phyloP scores from a whole-genome alignment of 2,797 vertebrate genomes.

The Australoheros facetus region DNA sequence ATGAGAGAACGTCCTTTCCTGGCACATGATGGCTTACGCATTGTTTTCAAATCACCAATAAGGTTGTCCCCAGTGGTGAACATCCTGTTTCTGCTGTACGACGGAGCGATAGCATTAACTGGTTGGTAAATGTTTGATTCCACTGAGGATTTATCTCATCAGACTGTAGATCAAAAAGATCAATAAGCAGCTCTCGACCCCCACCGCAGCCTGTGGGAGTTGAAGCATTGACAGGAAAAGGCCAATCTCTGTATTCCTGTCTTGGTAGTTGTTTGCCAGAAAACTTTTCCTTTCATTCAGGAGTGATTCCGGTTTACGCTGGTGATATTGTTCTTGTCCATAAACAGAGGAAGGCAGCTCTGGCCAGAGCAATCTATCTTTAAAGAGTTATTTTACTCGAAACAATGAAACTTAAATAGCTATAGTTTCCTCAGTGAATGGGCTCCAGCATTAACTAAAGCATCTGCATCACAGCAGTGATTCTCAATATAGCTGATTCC shows the following conservation, averaged over 20 bases:
- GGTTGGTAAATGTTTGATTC: neutral
- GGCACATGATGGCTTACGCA: constrained; percentile 3
- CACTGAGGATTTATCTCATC: neutral
- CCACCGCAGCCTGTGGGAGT: neutral
- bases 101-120: neutral
- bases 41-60: constrained; percentile 27
- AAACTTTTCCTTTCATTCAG: constrained; percentile 39
- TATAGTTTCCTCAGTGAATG: neutral
- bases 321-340: constrained; percentile 41
- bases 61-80: neutral
- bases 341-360: constrained; percentile 12
- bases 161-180: neutral
- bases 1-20: constrained; percentile 35
- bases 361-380: neutral
- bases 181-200: neutral
- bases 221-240: neutral
- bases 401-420: neutral
- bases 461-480: neutral
- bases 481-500: neutral
- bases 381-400: neutral
- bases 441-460: neutral
- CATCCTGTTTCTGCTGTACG: constrained; percentile 28
- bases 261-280: neutral
- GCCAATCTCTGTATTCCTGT: constrained; percentile 24
- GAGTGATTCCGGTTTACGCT: constrained; percentile 36